A percentile compares a stretch with the other conserved stretches of the same genome.
Conservation (phyloP, 2,888 invertebrate genomes). For the Hymenopus coronatus region DNA sequence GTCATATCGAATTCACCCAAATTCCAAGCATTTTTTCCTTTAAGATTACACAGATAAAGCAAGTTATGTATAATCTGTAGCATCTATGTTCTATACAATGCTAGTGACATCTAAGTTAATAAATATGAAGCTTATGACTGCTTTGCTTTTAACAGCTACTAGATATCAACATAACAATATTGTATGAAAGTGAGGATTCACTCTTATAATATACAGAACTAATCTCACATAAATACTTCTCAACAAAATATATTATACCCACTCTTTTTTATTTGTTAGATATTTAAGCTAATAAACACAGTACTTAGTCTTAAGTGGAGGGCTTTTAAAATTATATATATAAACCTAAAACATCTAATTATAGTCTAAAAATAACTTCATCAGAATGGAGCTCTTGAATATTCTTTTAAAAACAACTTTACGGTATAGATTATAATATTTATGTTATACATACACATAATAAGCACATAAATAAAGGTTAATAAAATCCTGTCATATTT, state of each 20-base stretch:
- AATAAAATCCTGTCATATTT: background rate
- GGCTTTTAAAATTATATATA: background rate
- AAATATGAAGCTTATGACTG: background rate
- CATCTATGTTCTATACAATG: background rate
- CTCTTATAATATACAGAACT: background rate
- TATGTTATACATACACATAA: background rate
- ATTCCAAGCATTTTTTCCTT: conserved; percentile 43
- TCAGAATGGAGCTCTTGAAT: background rate
- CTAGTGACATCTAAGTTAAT: conserved; percentile 12
- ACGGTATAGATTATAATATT: background rate
- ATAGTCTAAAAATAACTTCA: background rate
- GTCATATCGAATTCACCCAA: conserved; percentile 49
- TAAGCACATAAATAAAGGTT: background rate
- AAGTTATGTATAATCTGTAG: background rate
- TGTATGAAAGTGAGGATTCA: background rate
- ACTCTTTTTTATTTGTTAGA: background rate
- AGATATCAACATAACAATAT: background rate
- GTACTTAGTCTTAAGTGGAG: background rate
- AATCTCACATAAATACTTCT: background rate
- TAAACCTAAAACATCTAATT: background rate
- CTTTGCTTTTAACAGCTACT: background rate
- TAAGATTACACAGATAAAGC: conserved; percentile 19
- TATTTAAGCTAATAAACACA: background rate
- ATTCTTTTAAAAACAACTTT: background rate
- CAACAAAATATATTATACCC: background rate